phyloP scores from a whole-genome alignment of 2,888 invertebrate species.

The Tachystola acroxantha region DNA sequence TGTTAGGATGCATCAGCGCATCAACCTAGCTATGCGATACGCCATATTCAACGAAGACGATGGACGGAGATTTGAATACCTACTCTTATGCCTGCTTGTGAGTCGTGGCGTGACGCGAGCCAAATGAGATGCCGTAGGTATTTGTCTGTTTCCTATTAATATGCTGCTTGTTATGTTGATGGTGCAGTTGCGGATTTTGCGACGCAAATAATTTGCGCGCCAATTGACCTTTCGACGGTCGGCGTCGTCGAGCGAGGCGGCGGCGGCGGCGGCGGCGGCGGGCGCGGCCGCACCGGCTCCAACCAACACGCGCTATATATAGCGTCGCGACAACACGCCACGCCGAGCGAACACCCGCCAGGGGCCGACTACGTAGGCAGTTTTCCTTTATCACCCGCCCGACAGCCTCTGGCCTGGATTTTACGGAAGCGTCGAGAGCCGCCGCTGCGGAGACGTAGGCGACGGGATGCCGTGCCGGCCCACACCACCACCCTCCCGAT shows the following conservation, averaged over 20 bases:
- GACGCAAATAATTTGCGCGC: slow-evolving; percentile 78
- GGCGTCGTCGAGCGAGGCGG: slow-evolving; percentile 42
- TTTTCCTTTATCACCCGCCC: slow-evolving; percentile 73
- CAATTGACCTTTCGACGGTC: slow-evolving; percentile 77
- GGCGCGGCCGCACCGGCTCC: slow-evolving; percentile 57
- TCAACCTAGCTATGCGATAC: background rate
- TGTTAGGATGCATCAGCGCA: background rate
- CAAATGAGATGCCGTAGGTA: slow-evolving; percentile 11
- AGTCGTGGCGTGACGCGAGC: background rate
- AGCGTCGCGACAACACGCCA: slow-evolving; percentile 66
- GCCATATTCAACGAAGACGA: slow-evolving; percentile 1
- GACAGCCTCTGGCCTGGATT: slow-evolving; percentile 70
- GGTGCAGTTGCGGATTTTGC: slow-evolving; percentile 66
- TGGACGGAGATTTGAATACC: background rate
- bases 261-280: slow-evolving; percentile 51
- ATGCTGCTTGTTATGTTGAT: slow-evolving; percentile 23
- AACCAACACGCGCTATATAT: slow-evolving; percentile 73
- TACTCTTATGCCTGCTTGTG: no score
- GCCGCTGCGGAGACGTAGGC: slow-evolving; percentile 56
- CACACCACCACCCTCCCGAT: slow-evolving; percentile 72
- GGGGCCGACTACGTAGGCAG: slow-evolving; percentile 72
- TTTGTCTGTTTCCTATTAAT: slow-evolving; percentile 24
- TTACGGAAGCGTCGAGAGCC: slow-evolving; percentile 62
- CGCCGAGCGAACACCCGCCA: slow-evolving; percentile 59
- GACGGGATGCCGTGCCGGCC: slow-evolving; percentile 70